Evolutionary conservation across 2,888 invertebrate species (phyloP).

Genomic region (Artemia sinica): DNA sequence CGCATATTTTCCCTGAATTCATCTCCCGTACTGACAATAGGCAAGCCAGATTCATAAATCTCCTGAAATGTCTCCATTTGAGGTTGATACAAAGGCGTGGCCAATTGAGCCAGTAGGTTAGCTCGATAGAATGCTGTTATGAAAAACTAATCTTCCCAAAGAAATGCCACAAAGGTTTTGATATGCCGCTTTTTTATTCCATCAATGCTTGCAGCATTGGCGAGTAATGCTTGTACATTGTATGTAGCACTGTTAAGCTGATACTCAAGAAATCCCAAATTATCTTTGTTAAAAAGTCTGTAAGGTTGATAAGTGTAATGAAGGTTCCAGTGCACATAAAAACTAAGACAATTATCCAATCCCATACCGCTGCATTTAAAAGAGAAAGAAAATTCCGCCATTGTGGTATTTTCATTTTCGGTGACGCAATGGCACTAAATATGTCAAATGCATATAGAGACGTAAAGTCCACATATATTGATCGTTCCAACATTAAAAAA

Average conservation of each 20-base stretch:
- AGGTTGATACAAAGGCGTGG: background rate
- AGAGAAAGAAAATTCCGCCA: background rate
- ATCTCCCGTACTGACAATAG: background rate
- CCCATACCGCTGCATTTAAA: background rate
- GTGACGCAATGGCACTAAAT: background rate
- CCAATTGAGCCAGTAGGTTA: background rate
- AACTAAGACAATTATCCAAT: background rate
- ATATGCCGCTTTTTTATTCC: background rate
- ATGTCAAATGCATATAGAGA: background rate
- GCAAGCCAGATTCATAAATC: background rate
- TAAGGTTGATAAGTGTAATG: background rate
- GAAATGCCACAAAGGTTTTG: background rate
- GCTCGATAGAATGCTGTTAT: background rate
- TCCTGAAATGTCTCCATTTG: background rate
- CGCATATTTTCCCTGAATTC: background rate
- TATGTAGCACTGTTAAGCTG: background rate
- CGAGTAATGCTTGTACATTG: background rate
- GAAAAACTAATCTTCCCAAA: background rate
- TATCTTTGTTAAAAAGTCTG: background rate
- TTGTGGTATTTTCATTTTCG: background rate
- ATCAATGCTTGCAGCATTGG: background rate
- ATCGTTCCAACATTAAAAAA: background rate
- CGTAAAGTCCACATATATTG: background rate
- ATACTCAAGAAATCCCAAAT: background rate
- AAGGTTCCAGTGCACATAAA: background rate